Percentiles rank a stretch among this genome's conserved stretches.
Conservation (phyloP, 2,113 vertebrate genomes). For the Pagrus major region DNA sequence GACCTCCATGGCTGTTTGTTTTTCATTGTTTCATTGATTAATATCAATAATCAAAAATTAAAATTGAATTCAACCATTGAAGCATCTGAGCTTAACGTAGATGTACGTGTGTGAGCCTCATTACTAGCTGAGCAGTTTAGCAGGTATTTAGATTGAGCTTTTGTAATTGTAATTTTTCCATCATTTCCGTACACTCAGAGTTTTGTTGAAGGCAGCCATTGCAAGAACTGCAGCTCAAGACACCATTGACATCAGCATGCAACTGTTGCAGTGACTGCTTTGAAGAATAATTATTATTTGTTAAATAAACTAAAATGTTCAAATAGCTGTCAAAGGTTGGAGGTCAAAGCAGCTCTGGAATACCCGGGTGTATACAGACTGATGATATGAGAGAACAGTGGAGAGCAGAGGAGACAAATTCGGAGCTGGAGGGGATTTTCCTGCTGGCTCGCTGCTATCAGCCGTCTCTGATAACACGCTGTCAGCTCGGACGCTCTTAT, state of each 20-base stretch:
- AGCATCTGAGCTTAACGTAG: neutral
- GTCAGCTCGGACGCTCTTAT: conserved; percentile 60
- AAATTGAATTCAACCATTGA: neutral
- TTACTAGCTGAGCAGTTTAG: neutral
- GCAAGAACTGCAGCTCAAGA: neutral
- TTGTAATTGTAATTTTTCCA: neutral
- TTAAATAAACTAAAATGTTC: neutral
- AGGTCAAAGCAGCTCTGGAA: neutral
- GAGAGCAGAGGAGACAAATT: conserved; percentile 18
- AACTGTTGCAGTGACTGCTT: too few relatives aligned
- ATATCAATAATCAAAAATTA: too few relatives aligned
- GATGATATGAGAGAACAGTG: neutral
- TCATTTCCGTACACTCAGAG: neutral
- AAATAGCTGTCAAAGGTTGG: neutral
- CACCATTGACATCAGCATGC: too few relatives aligned
- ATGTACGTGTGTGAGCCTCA: neutral
- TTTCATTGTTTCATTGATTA: neutral
- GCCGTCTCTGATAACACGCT: conserved; percentile 59
- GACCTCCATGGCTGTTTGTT: neutral
- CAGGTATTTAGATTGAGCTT: neutral
- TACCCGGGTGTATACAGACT: neutral
- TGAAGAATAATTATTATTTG: neutral
- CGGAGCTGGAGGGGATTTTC: conserved; percentile 32
- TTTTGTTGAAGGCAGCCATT: neutral
- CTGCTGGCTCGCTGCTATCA: conserved; percentile 42